Base-by-base conservation (phyloP, 2,888 invertebrate genomes). In the Acheta domesticus region DNA sequence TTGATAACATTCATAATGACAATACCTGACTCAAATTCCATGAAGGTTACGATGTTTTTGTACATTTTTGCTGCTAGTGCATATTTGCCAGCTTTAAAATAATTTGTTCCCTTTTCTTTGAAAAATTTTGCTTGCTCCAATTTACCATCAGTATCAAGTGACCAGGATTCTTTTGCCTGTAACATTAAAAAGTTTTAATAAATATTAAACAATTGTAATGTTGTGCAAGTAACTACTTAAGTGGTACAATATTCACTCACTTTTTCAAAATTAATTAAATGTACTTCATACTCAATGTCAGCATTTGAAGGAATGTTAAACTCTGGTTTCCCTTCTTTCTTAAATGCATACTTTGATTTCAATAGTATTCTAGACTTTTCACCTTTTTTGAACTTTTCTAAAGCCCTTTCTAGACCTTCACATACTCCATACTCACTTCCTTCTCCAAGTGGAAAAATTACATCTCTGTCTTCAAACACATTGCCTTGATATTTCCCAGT, bases 91-190 rank as follows among this genome's bases (percentile, higher is more conserved):
- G 89, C 90, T 86, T 96, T 96, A 85, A 97, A 96, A 86, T 95
- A 97, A 77, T 91, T 90, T 0, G 96, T 98, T 76, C 98, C 99
- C 85, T 95, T 97, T 82, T 94, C 94, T 87, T 99, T 99, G 82
- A 92, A 93, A 19, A 94, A 88, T 86, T 93, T 92, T 0, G 95
- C 92, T 85, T 95, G 94, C 80, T 93, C 93, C 11, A 98, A 83
- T 85, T 94, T 95, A 86, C 98, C 95, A 0, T 89, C 86, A 0
- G 90, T 89, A 81, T 94, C 93, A 89, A 98, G 89, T 75, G 94
- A 91, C 97, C 97, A 98, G 76, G 89, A 86, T 83, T 95, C 94
- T 83, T 94, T 93, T 0, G 91, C 91, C 90, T 93, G 87, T 77
- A 49, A 78, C 78, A 82, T 81, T 79, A 80, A 75, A 80, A 48